Base-by-base conservation (phyloP, 2,113 vertebrate genomes). In the Ardeotis arabs region DNA sequence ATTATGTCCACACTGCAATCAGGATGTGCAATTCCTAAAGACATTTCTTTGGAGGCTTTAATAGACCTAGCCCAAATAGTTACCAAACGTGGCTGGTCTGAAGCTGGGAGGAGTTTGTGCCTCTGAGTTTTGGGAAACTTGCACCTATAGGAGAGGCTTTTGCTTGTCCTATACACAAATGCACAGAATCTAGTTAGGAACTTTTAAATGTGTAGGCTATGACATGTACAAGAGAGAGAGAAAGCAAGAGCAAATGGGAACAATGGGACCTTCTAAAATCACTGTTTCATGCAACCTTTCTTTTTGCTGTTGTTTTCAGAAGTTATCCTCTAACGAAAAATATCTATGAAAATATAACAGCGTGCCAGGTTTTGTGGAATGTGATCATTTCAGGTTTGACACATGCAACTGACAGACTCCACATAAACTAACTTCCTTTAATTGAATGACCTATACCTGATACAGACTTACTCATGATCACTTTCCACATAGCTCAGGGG, bases 241-340 rank as follows among this genome's bases (percentile, higher is more conserved):
- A 33, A 87, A 78, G n/a, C 25, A 89, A 85, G 35, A 23, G 29
- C 25, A 92, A 55, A 87, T 24, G 31, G 41, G 45, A 90, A 19
- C 21, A 64, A 76, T 12, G n/a, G 39, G 68, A 86, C 47, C 24
- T 85, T 75, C 87, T 63, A 55, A 79, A 80, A 50, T 35, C 25
- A 37, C 25, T 78, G 44, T 29, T 91, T 29, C 27, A 24, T 14
- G 33, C 31, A 81, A 52, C 8, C 11, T 37, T 95, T 75, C 13
- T 69, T 89, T 77, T 66, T 84, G 17, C 37, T 72, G 27, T 37
- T 94, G 45, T 82, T 89, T 87, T 92, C 20, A 45, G 28, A 95
- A 73, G 41, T 24, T 84, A 81, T n/a, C 25, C 14, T 73, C 63
- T 69, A 52, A 64, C 4, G 17, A 96, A 76, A 84, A 75, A 20